Percentiles rank a stretch among this genome's conserved stretches.
Evolutionary conservation across 2,113 vertebrate species (phyloP).

Genomic region (Caranx ignobilis): DNA sequence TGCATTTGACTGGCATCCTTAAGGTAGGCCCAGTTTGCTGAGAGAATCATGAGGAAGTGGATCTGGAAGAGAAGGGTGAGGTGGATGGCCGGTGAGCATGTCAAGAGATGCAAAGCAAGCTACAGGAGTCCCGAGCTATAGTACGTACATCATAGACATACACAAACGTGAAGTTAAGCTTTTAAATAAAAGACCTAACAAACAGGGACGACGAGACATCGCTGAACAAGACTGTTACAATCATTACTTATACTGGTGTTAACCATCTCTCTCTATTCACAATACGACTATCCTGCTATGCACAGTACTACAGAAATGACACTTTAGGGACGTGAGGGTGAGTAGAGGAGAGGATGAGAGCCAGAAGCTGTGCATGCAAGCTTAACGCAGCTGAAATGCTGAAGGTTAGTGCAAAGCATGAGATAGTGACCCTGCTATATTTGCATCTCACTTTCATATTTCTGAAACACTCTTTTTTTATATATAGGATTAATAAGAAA

Average conservation of each 20-base stretch:
- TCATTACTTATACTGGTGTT: conserved; percentile 13
- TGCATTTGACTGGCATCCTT: conserved; percentile 99
- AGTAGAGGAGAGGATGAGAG: conserved; percentile 39
- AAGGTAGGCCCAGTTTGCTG: conserved; percentile 99
- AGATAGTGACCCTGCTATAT: conserved; percentile 34
- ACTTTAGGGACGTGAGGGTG: conserved; percentile 37
- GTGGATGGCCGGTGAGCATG: conserved; percentile 96
- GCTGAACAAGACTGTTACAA: conserved; percentile 56
- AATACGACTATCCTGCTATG: conserved; percentile 21
- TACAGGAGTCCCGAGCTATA: conserved; percentile 88
- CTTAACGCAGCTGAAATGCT: conserved; percentile 57
- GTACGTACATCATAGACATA: conserved; percentile 64
- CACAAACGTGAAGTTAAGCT: conserved; percentile 56
- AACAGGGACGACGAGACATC: conserved; percentile 25
- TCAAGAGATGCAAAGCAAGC: conserved; percentile 94
- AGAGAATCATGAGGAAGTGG: conserved; percentile 99
- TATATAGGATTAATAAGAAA: conserved; percentile 57
- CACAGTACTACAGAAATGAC: conserved; percentile 42
- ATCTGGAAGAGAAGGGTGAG: conserved; percentile 99
- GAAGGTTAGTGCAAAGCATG: conserved; percentile 72
- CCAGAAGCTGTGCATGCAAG: conserved; percentile 50
- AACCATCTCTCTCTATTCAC: too few relatives aligned
- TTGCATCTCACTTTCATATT: background rate
- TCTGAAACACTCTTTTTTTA: background rate
- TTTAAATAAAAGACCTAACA: conserved; percentile 34